Conservation (phyloP, 2,888 invertebrate species). For the Chymomyza procnemis region DNA sequence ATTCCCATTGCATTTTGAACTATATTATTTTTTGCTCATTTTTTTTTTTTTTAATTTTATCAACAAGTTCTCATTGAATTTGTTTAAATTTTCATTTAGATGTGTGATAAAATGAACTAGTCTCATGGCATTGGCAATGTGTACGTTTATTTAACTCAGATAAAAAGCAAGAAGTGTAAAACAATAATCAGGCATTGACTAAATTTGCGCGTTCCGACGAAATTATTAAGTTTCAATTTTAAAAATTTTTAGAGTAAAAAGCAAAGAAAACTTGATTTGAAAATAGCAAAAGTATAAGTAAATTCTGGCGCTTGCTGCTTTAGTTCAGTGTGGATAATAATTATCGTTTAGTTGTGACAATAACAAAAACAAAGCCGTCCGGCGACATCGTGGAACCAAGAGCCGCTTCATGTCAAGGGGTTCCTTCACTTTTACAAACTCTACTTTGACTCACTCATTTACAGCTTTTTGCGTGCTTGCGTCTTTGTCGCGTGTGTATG, state of each 20-base stretch:
- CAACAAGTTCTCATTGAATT: not conserved
- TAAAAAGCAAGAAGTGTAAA: too few species aligned
- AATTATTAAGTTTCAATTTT: too few species aligned
- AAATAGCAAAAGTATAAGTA: not conserved
- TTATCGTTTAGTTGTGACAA: constrained; percentile 11
- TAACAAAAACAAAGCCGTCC: constrained; percentile 10
- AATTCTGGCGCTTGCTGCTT: not conserved
- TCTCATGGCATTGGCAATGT: not conserved
- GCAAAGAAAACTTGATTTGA: not conserved
- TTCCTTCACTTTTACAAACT: not conserved
- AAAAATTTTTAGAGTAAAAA: not conserved
- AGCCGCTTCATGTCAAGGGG: not conserved
- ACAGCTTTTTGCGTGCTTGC: constrained; percentile 23
- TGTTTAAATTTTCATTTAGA: not conserved
- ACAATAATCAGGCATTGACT: too few species aligned
- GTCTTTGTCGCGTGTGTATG: constrained; percentile 27
- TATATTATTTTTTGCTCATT: not conserved
- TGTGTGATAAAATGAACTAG: not conserved
- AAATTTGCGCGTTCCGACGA: too few species aligned
- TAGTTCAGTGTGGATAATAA: not conserved
- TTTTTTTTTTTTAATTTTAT: not conserved
- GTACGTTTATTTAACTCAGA: too few species aligned
- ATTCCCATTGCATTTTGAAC: constrained; percentile 19
- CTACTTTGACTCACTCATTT: not conserved
- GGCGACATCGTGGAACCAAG: not conserved